Base-by-base conservation (phyloP, 2,797 vertebrate genomes). In the Peromyscus melanophrys region DNA sequence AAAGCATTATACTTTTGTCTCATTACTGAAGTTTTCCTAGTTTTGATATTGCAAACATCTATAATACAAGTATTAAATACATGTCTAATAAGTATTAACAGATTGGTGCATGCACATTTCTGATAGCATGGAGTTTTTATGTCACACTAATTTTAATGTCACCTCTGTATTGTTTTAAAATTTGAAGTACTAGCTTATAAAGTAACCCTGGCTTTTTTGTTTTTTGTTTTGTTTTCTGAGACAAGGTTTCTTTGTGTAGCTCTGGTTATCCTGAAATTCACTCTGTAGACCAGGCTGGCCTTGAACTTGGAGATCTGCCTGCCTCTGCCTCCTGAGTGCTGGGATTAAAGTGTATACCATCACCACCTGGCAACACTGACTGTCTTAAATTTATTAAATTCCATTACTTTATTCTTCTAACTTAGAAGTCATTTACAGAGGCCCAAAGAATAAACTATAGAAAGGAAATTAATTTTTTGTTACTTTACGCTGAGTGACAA, bases 381-480 rank as follows among this genome's bases (percentile, higher is more conserved):
- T 95, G 40, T 82, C 94, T 90, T 76, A 61, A 94, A 63, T 93
- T 73, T 83, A 88, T 85, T 49, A 96, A 97, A 88, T 94, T 52
- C 65, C 10, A 23, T 91, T 75, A 76, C 65, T 88, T 94, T 84
- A 92, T 81, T 95, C 31, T 96, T 94, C 94, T 40, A 95, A 52
- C 71, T 90, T 96, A 73, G 31, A 89, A 93, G 77, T 92, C 27
- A 76, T 63, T 92, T 96, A 57, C 21, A 87, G 78, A 90, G 55
- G 14, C 25, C n/a, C 49, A 82, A 61, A 76, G 19, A 85, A 59
- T 80, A 94, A 16, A 4, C 59, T 57, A 73, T 55, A 81, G 80
- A 96, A 86, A 95, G 11, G 5, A 91, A 91, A 95, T 49, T 46
- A 52, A 92, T 91, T 92, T 75, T 97, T 93, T 85, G 37, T 90